Percentiles rank a stretch among this genome's conserved stretches.
These are phyloP conservation scores for Drosophila suzukii DNA, from an alignment of 1,140 invertebrate genomes.

Conservation along the genomic window DNA sequence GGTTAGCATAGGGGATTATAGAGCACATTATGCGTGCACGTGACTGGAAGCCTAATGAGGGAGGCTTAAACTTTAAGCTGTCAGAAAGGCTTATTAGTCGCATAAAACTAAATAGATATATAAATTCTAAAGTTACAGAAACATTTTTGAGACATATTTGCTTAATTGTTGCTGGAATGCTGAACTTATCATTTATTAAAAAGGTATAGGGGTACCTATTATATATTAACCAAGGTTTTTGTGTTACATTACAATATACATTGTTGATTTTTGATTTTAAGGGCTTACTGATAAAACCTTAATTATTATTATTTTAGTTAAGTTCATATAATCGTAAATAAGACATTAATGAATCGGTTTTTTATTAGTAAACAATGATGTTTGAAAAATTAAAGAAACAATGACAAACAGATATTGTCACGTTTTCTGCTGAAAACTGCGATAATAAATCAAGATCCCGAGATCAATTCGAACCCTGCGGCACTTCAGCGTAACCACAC, in stretches of 20 bases:
- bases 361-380: slow-evolving; percentile 20
- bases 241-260: too few species aligned
- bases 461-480: slow-evolving; percentile 1
- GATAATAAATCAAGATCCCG: slow-evolving; percentile 17
- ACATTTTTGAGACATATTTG: too few species aligned
- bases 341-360: too few species aligned
- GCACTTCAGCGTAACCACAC: slow-evolving; percentile 6
- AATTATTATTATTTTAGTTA: background rate
- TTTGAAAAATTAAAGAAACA: slow-evolving; percentile 1
- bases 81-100: too few species aligned
- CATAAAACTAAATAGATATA: too few species aligned
- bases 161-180: background rate
- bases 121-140: too few species aligned
- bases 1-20: background rate
- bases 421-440: slow-evolving; percentile 19
- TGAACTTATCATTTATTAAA: too few species aligned
- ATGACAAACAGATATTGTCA: slow-evolving; percentile 21
- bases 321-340: too few species aligned
- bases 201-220: too few species aligned
- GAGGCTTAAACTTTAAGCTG: background rate
- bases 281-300: too few species aligned
- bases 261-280: too few species aligned
- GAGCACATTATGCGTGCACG: slow-evolving; percentile 3
- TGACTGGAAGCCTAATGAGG: slow-evolving; percentile 8
- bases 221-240: too few species aligned